A percentile compares a stretch with the other conserved stretches of the same genome.
phyloP scores from a whole-genome alignment of 1,140 invertebrate species.

The Zophobas atratus region DNA sequence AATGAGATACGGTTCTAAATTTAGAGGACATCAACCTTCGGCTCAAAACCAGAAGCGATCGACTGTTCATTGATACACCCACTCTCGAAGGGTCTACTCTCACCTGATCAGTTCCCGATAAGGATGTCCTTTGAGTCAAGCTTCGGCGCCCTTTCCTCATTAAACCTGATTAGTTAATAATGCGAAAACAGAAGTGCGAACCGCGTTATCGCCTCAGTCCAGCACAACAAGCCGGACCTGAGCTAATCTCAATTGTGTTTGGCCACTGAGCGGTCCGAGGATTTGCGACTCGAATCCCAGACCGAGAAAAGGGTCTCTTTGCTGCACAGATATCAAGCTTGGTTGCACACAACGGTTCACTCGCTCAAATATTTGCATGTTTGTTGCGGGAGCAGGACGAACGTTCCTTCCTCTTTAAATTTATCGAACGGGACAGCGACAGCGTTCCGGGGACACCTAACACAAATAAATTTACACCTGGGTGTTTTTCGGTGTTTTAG shows the following conservation, averaged over 20 bases:
- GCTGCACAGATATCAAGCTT: slow-evolving; percentile 34
- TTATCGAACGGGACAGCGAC: slow-evolving; percentile 35
- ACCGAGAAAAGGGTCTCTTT: slow-evolving; percentile 30
- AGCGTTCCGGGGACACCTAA: slow-evolving; percentile 21
- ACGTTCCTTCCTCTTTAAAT: slow-evolving; percentile 42
- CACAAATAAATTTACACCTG: slow-evolving; percentile 41
- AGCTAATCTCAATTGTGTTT: slow-evolving; percentile 45
- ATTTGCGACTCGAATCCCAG: slow-evolving; percentile 30
- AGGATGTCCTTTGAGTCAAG: neutral
- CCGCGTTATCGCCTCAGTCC: slow-evolving; percentile 11
- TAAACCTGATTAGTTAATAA: slow-evolving; percentile 13
- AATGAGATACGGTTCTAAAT: too few species aligned
- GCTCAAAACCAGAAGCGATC: too few species aligned
- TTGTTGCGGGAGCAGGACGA: slow-evolving; percentile 17
- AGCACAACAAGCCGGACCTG: slow-evolving; percentile 10
- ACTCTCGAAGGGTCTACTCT: too few species aligned
- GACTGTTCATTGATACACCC: too few species aligned
- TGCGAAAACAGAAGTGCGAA: slow-evolving; percentile 8
- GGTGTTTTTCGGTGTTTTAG: neutral
- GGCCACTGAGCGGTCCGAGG: slow-evolving; percentile 32
- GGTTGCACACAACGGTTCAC: slow-evolving; percentile 16
- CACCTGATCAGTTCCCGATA: neutral
- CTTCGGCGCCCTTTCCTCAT: neutral
- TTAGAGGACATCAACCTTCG: too few species aligned
- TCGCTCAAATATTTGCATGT: slow-evolving; percentile 48